These are phyloP conservation scores for Ips typographus DNA, from an alignment of 1,140 invertebrate genomes.

Conservation along the genomic window DNA sequence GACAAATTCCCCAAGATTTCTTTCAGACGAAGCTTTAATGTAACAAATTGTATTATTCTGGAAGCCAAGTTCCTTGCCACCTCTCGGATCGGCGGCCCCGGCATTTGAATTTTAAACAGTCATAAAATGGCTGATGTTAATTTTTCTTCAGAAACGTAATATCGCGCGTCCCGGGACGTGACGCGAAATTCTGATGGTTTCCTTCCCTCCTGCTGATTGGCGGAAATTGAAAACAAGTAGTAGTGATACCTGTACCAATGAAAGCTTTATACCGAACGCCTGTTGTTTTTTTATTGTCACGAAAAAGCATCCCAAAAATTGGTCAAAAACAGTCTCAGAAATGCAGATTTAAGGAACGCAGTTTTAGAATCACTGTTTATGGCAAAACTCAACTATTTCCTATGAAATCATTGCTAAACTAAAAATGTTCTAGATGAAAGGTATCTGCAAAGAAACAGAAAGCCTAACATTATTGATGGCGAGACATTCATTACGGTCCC, in stretches of 20 bases:
- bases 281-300: too few species aligned
- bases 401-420: too few species aligned
- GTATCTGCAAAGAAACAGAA: constrained; percentile 20
- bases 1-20: not conserved
- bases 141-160: constrained; percentile 33
- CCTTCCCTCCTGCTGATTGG: constrained; percentile 14
- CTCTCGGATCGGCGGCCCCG: constrained; percentile 1
- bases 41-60: constrained; percentile 28
- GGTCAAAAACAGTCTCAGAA: too few species aligned
- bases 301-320: too few species aligned
- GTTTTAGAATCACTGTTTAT: too few species aligned
- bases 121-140: constrained; percentile 35
- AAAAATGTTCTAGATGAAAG: too few species aligned
- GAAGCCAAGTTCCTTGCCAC: constrained; percentile 18
- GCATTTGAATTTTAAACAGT: constrained; percentile 34
- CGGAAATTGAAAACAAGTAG: constrained; percentile 15
- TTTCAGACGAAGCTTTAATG: not conserved
- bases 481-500: constrained; percentile 46
- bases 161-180: constrained; percentile 20
- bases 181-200: constrained; percentile 21
- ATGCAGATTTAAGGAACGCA: too few species aligned
- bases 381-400: too few species aligned
- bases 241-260: constrained; percentile 20
- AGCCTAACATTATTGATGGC: constrained; percentile 43
- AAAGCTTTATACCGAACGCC: not conserved